Base-by-base conservation (phyloP, 1,140 invertebrate genomes). In the Hycleus cichorii region DNA sequence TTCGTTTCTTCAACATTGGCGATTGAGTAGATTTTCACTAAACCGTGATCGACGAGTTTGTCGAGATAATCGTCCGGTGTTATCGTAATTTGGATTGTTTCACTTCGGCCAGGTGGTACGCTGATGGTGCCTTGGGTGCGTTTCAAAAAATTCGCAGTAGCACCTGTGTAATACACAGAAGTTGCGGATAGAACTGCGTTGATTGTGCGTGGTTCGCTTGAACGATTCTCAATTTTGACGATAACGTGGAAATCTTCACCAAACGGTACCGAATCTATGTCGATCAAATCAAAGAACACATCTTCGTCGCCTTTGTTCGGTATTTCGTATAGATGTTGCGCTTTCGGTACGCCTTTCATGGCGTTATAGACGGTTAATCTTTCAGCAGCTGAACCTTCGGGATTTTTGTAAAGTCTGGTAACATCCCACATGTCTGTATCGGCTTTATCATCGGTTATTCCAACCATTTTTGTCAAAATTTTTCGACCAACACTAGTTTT, bases 391-490 rank as follows among this genome's bases (percentile, higher is more conserved):
- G 80, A 76, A n/a, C 78, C 82, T 75, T 89, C 87, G 47, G 77
- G 71, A 39, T 81, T 80, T 76, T 91, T 91, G 71, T 89, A 91
- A 39, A 79, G 73, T 39, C 76, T 67, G 2, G 85, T 88, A 12
- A 91, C 79, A 64, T 90, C 85, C 64, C 84, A 74, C 68, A 83
- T 72, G 62, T 87, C 85, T 40, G 74, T 75, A 55, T 86, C 81
- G 2, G 80, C 83, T 47, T 84, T 77, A 53, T 85, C 81, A 60
- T 83, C 81, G 59, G 80, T 77, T 24, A 75, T 65, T 49, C 80
- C 82, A 2, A 82, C 76, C 58, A 77, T 78, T 74, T 90, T 90
- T 2, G 89, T 91, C 39, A 89, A 78, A 57, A 91, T 84, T 69
- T 82, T 81, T 43, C 81, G 77, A 18, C 88, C 88, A 64, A 90